Percentiles rank a stretch among this genome's conserved stretches.
These are phyloP conservation scores for Platygyra sinensis DNA, from an alignment of 64 coral and sea anemone species.

Conservation along the genomic window DNA sequence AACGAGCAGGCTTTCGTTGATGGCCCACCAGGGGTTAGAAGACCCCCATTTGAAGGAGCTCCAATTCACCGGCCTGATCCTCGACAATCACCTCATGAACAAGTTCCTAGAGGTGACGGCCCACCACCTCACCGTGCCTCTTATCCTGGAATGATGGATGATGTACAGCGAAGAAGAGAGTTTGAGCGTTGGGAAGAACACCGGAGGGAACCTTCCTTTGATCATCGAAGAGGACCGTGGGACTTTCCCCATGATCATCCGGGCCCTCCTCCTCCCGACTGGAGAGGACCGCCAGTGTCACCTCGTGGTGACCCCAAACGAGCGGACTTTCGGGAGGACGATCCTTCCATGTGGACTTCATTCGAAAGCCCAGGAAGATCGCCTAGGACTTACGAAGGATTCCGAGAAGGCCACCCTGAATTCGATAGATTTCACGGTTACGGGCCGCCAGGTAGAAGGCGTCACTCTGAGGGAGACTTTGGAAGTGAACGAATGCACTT, in stretches of 20 bases:
- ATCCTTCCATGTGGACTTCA: conserved; percentile 74
- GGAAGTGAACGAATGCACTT: background rate
- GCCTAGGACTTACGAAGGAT: conserved; percentile 42
- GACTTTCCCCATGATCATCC: conserved; percentile 28
- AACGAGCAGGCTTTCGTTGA: background rate
- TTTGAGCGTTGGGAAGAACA: conserved; percentile 31
- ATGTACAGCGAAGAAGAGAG: conserved; percentile 23
- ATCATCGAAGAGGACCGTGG: conserved; percentile 30
- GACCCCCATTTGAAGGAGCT: background rate
- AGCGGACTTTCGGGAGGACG: conserved; percentile 61
- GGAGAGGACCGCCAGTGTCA: conserved; percentile 29
- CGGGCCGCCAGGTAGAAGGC: conserved; percentile 28
- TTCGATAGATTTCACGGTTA: conserved; percentile 18
- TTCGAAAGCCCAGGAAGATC: conserved; percentile 57
- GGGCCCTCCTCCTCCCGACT: conserved; percentile 13
- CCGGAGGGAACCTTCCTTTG: conserved; percentile 31
- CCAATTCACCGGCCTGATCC: background rate
- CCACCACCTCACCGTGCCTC: conserved; percentile 19
- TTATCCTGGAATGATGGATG: background rate
- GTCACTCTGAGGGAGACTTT: conserved; percentile 35
- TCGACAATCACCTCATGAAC: conserved; percentile 3
- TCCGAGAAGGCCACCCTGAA: conserved; percentile 14
- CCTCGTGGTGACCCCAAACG: conserved; percentile 32
- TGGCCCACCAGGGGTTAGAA: background rate
- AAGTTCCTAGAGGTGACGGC: background rate